Base-by-base conservation (phyloP, 2,797 vertebrate species). In the Catharus ustulatus region DNA sequence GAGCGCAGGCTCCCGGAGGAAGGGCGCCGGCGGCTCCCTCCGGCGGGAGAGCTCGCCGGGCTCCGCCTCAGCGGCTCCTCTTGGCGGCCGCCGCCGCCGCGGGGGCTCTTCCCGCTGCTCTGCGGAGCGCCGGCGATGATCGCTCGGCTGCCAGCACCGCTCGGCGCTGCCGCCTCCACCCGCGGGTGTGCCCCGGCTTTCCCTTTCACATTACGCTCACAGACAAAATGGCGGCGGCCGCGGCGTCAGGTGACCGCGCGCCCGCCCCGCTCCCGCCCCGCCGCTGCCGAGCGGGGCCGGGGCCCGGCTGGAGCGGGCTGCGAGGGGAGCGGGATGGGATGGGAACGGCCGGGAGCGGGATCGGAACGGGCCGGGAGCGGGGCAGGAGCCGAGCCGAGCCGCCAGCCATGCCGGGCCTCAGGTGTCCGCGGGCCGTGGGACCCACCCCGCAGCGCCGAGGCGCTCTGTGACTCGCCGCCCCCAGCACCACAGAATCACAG, bases 131-230 rank as follows among this genome's bases (percentile, higher is more conserved):
- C 49, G n/a, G 42, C 34, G 59, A 98, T 98, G 91, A 98, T 40
- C 38, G 36, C 49, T 98, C 43, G 97, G 98, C 77, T 98, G 98
- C 98, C 91, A 98, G 98, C 42, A 8, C 68, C 61, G 58, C 51
- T 34, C 51, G 51, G 59, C 43, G 36, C 61, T 75, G 32, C 81
- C 61, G 3, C 83, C 71, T 52, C 49, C 48, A 20, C 6, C 72
- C 42, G 54, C 74, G 45, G 57, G 55, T 32, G 67, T 66, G 46
- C 90, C 38, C 52, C 20, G 32, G 59, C 75, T 82, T 88, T 91
- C 67, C 95, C 79, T 54, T 84, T 93, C 95, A 93, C 96, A 84
- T 90, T 84, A 90, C 93, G 16, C 89, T 93, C 90, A n/a, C 87
- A 66, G 84, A 93, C 89, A 95, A 96, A 95, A 97, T 97, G 97